Base-by-base conservation (phyloP, 2,888 invertebrate genomes). In the Dryadula phaetusa region DNA sequence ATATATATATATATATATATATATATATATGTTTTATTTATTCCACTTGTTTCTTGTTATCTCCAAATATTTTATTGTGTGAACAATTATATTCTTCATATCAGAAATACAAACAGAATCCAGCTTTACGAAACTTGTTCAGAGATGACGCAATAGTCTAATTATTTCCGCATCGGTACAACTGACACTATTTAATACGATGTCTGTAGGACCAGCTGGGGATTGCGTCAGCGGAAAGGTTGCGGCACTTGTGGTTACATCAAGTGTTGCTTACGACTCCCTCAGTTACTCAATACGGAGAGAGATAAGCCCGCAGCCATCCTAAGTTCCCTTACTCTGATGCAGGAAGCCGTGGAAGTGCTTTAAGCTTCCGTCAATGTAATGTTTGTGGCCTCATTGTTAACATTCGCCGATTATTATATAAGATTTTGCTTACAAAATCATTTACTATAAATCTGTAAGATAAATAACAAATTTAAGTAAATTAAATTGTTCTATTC, bases 151-250 rank as follows among this genome's bases (percentile, higher is more conserved):
- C 83, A 85, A 86, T 81, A 82, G 81, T 82, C 76, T 82, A 82
- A 87, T 85, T 82, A 86, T 86, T 88, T 88, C 88, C 88, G 87
- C 81, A 79, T 86, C 79, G 79, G 76, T 78, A 77, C 79, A 76
- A 79, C 83, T 85, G 82, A 81, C 86, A 85, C 81, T 84, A 80
- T 85, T 85, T 81, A 81, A 82, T 82, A 80, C 78, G 78, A 74
- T 75, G 76, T 70, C 70, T 62, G 75, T 80, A 81, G 83, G 83
- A 82, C 82, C 81, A 80, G 79, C 80, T 75, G 79, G 76, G 77
- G 74, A 77, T 91, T 90, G 88, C 89, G 84, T 90, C 86, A 90
- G 80, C 88, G 87, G 87, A 88, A 87, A 90, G 88, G 87, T 88
- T 89, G 87, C 84, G 82, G 83, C 82, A 81, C 78, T 79, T 75